Evolutionary conservation across 2,797 vertebrate genomes (phyloP), one percentile per base, ranked within the genome.

Genomic region (Rallus crepitans): DNA sequence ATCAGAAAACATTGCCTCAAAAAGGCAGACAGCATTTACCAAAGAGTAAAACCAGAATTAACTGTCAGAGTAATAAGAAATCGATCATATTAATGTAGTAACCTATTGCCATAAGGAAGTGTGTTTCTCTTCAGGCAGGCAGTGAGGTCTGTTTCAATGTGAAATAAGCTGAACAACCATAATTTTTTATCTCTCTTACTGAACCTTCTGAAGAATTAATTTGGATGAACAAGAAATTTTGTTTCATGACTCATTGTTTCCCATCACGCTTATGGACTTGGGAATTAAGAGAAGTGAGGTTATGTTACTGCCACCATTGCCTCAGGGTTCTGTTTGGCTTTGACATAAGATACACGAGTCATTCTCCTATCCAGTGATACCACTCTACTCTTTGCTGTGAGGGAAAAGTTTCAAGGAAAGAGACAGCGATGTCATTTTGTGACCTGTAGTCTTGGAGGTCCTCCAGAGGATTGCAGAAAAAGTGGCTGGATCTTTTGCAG

Each of bases 261-360:
- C 52, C 18, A 14, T 82, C 33, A 69, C 8, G 3, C 31, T 45
- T 48, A 18, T 35, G 25, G 50, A 42, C 21, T 25, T 64, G 13
- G 19, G 23, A 65, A n/a, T 55, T 64, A 64, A 45, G 15, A 39
- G n/a, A n/a, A 55, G 17, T 48, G 42, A 31, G 47, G 20, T 55
- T 82, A 21, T 48, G 37, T 42, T 82, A 12, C 2, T 56, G 20
- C 0, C 0, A 52, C 19, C 4, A 27, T 75, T n/a, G 19, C 30
- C n/a, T 6, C 27, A 11, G 56, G 40, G 33, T 65, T 79, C 63
- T 30, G 1, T 14, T 60, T 70, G 40, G 9, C 39, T 45, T 75
- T 70, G 35, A 5, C 7, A 3, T 11, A 27, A 48, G 18, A 50
- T 15, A 21, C 9, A 0, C 1, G 53, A 28, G 24, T 45, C 1